Evolutionary conservation across 2,113 vertebrate species (phyloP).

Genomic region (Coptodon rendalli): DNA sequence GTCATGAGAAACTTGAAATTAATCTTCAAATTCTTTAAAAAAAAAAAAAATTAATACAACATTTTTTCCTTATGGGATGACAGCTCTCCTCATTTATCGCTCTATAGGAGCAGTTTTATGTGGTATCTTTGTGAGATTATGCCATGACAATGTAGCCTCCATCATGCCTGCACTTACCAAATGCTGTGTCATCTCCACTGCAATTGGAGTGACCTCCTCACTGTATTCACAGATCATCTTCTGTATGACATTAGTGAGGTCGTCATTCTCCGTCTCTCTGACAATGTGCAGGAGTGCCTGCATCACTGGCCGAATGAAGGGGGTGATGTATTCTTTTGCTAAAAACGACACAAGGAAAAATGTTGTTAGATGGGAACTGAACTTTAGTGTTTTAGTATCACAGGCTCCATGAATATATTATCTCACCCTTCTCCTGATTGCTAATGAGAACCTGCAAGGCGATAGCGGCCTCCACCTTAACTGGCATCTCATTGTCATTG

Average conservation of each 20-base stretch:
- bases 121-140: background rate
- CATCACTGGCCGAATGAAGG: conserved; percentile 96
- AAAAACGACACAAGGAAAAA: background rate
- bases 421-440: conserved; percentile 96
- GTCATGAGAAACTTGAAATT: background rate
- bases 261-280: conserved; percentile 97
- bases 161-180: conserved; percentile 75
- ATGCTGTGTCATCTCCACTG: conserved; percentile 99
- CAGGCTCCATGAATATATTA: background rate
- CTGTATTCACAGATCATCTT: conserved; percentile 99
- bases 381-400: background rate
- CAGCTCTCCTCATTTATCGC: background rate
- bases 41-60: background rate
- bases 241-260: conserved; percentile 98
- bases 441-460: conserved; percentile 97
- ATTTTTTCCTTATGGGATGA: background rate
- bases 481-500: conserved; percentile 97
- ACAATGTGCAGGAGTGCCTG: conserved; percentile 97
- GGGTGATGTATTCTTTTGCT: conserved; percentile 98
- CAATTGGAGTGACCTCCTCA: conserved; percentile 97
- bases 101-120: background rate
- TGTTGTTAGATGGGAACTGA: background rate
- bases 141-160: background rate
- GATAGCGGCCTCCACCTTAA: conserved; percentile 98
- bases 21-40: background rate